Evolutionary conservation across 2,113 vertebrate genomes (phyloP), one percentile per base, ranked within the genome.

Genomic region (Merops nubicus): DNA sequence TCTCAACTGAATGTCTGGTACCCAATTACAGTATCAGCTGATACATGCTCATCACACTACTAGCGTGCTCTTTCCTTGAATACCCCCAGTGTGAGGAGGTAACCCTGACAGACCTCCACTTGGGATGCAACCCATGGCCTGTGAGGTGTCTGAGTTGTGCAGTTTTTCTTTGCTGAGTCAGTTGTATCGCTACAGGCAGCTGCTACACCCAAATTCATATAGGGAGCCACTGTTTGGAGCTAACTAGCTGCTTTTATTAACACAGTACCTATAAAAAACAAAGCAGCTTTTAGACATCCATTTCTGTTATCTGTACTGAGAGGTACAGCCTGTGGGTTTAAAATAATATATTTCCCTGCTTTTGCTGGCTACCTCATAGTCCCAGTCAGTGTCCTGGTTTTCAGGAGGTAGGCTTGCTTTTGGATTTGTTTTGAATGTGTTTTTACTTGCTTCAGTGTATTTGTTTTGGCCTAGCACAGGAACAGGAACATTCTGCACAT

Each of bases 381-480:
- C n/a, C 20, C 51, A 74, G 31, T 36, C 63, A 72, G 54, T 82
- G 84, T 76, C 53, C 33, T 83, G 38, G 23, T 59, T 85, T 89
- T 74, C 56, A 81, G 53, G 17, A 42, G 7, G 48, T 36, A 48
- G 31, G 18, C 80, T 96, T 94, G 50, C n/a, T 70, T 86, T 84
- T 79, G 36, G 28, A 82, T 95, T 85, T 84, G 33, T 92, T 95
- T 94, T 2, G 2, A 91, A 65, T 77, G 50, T 95, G 72, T 73
- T 95, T 95, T 89, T 31, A 62, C 65, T 95, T 96, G 40, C 70
- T 84, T 43, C 65, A 78, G 15, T 84, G 56, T 81, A 83, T 92
- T 93, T 89, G 81, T 84, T 96, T 95, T 89, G 96, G 76, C 34
- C 57, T 38, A 74, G 33, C 38, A 95, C 56, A 88, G 34, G 47